Conservation (phyloP, 2,113 vertebrate genomes). For the Dipodomys merriami region DNA sequence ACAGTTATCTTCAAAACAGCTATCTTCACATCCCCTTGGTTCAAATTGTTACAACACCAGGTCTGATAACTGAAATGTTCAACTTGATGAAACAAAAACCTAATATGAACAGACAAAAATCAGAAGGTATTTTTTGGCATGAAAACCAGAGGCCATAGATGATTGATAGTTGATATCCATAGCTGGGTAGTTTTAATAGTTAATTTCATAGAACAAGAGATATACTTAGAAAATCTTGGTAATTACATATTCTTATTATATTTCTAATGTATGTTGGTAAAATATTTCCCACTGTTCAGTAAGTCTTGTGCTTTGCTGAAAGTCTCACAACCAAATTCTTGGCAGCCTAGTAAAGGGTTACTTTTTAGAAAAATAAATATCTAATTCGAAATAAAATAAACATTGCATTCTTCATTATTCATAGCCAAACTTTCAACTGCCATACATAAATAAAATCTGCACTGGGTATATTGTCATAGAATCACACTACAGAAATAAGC, state of each 20-base stretch:
- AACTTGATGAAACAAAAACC: neutral
- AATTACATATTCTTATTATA: neutral
- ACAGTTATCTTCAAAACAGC: neutral
- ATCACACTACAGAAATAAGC: neutral
- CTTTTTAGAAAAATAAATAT: neutral
- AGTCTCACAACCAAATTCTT: neutral
- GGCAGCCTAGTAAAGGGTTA: neutral
- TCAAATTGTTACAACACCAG: neutral
- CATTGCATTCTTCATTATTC: neutral
- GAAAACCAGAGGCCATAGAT: neutral
- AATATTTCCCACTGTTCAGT: neutral
- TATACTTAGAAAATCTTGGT: neutral
- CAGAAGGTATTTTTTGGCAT: neutral
- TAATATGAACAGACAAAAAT: neutral
- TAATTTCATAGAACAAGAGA: neutral
- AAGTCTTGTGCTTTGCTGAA: neutral
- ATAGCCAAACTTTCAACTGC: neutral
- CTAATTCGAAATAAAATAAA: neutral
- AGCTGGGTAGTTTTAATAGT: neutral
- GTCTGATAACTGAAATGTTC: neutral
- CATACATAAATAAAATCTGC: neutral
- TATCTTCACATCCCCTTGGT: neutral
- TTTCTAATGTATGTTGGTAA: neutral
- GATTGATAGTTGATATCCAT: neutral
- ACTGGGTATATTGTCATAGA: neutral